Percentiles rank a stretch among this genome's conserved stretches.
Conservation (phyloP, 1,140 invertebrate genomes). For the Armadillidium nasatum region DNA sequence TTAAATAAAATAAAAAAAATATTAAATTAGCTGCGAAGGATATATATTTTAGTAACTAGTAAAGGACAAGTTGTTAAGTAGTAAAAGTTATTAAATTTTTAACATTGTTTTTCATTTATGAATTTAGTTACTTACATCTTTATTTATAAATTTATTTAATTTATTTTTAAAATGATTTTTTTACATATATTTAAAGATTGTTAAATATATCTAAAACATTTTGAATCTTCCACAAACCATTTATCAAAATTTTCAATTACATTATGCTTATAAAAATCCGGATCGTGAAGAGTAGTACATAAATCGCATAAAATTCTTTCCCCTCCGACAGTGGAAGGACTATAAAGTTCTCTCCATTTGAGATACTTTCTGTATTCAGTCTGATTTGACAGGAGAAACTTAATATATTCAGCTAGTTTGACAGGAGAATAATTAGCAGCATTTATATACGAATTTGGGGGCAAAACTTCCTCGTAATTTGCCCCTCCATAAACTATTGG, state of each 20-base stretch:
- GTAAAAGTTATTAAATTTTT: too few relatives aligned
- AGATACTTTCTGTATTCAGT: constrained; percentile 32
- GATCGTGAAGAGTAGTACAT: constrained; percentile 37
- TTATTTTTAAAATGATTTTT: too few relatives aligned
- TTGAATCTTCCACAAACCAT: constrained; percentile 28
- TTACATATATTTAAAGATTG: too few relatives aligned
- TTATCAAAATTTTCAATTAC: constrained; percentile 27
- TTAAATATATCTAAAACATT: constrained; percentile 6
- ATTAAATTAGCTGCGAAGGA: too few relatives aligned
- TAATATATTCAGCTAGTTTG: constrained; percentile 43
- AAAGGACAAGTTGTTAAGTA: too few relatives aligned
- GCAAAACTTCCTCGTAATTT: constrained; percentile 28
- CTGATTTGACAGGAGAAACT: constrained; percentile 46
- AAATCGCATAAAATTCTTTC: constrained; percentile 43
- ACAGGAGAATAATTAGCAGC: constrained; percentile 30
- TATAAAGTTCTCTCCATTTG: constrained; percentile 44
- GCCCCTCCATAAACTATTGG: constrained; percentile 34
- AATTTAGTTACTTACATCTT: too few relatives aligned
- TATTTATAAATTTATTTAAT: too few relatives aligned
- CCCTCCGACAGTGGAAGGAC: constrained; percentile 46
- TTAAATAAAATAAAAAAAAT: too few relatives aligned
- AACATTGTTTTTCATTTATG: too few relatives aligned
- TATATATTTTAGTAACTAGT: too few relatives aligned
- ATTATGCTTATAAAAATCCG: constrained; percentile 21
- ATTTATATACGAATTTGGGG: constrained; percentile 34